These are phyloP conservation scores for Pangasius mekongensis DNA, from an alignment of 2,797 vertebrate species.

Conservation along the genomic window DNA sequence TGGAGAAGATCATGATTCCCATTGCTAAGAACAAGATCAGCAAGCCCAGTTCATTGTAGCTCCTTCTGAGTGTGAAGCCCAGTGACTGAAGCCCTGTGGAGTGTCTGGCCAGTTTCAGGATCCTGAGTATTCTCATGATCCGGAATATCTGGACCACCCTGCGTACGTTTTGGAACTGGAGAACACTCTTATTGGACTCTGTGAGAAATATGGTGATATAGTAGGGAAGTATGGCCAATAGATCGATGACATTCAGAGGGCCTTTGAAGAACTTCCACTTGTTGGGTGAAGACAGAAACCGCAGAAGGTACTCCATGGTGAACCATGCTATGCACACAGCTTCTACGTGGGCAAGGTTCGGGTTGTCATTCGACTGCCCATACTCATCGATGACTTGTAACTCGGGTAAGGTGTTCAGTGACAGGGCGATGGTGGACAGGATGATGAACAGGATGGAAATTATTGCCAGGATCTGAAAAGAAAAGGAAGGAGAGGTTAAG, in stretches of 20 bases:
- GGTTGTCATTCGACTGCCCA: conserved; percentile 94
- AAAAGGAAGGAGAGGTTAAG: conserved; percentile 60
- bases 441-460: conserved; percentile 98
- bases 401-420: conserved; percentile 96
- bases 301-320: conserved; percentile 96
- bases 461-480: conserved; percentile 93
- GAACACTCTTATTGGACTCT: conserved; percentile 94
- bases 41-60: conserved; percentile 95
- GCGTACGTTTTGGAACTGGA: conserved; percentile 97
- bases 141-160: conserved; percentile 98
- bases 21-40: conserved; percentile 97
- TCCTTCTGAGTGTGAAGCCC: conserved; percentile 93
- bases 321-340: conserved; percentile 99
- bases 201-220: conserved; percentile 98
- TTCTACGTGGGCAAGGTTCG: conserved; percentile 92
- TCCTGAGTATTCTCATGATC: conserved; percentile 97
- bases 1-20: conserved; percentile 99
- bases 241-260: conserved; percentile 94
- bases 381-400: conserved; percentile 95
- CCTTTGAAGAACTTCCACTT: conserved; percentile 99
- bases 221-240: conserved; percentile 95
- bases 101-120: conserved; percentile 95
- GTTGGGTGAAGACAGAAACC: conserved; percentile 94
- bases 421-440: conserved; percentile 96
- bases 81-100: conserved; percentile 97